Base-by-base conservation (phyloP, 2,888 invertebrate genomes). In the Watsonalla cultraria region DNA sequence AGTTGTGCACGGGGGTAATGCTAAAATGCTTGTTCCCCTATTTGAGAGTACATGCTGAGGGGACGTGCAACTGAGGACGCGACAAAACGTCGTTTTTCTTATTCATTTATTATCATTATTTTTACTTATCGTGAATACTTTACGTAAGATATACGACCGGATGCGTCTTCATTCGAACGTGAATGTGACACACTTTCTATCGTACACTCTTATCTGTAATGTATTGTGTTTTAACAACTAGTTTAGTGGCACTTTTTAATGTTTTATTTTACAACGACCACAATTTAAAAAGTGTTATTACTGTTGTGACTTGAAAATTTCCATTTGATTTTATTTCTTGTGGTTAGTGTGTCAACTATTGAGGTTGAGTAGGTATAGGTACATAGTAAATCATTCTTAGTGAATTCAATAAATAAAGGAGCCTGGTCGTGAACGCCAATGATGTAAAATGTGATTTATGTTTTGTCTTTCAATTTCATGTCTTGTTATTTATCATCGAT, bases 1-100 rank as follows among this genome's bases (percentile, higher is more conserved):
- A 90, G 90, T 90, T 90, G 89, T 88, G 90, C 90, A 89, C 90
- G 90, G 90, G 90, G 90, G 90, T 90, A 90, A 90, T 90, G 90
- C 90, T 90, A 90, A 90, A 90, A 90, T 90, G 90, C 90, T 90
- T 90, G 90, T 90, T 90, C 90, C 90, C 90, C 90, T 90, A 90
- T 90, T 90, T 90, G 90, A 90, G 88, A 90, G 90, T 90, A 90
- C 90, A 90, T 90, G 88, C 90, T 86, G 82, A 78, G 74, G 87
- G 90, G 90, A 81, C 74, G 84, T 76, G 77, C 86, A 83, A 82
- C 70, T 70, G 64, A 65, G 59, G 64, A 75, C 71, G 54, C 65
- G 66, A 65, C 61, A 68, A 66, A 79, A 68, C 62, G 67, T 60
- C 67, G 66, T 74, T 80, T 81, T 80, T 73, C 70, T 74, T 70